phyloP scores from a whole-genome alignment of 2,113 vertebrate genomes.

The Uria lomvia region DNA sequence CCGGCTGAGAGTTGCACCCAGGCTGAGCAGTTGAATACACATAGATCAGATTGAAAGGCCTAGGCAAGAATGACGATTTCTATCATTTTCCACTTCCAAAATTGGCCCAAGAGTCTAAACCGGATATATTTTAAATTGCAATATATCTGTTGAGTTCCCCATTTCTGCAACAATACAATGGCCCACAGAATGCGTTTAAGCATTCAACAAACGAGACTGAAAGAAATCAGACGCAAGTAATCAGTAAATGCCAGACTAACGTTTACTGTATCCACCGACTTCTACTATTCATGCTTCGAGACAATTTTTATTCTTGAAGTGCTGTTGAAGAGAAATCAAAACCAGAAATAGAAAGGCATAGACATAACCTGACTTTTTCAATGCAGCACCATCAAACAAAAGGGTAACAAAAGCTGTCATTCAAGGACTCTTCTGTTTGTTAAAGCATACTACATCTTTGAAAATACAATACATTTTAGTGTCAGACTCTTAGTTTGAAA shows the following conservation, averaged over 20 bases:
- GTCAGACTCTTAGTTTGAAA: slow-evolving; percentile 67
- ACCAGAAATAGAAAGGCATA: slow-evolving; percentile 51
- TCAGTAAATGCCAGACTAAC: slow-evolving; percentile 54
- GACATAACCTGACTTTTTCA: slow-evolving; percentile 70
- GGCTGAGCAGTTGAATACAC: not conserved
- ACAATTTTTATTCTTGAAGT: slow-evolving; percentile 59
- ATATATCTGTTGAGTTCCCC: not conserved
- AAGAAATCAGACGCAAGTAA: slow-evolving; percentile 37
- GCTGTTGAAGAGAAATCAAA: slow-evolving; percentile 57
- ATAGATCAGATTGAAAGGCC: accelerated
- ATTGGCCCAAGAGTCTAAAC: not conserved
- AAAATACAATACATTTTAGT: slow-evolving; percentile 54
- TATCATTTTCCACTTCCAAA: not conserved
- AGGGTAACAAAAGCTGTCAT: slow-evolving; percentile 69
- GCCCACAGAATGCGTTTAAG: not conserved
- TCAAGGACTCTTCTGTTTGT: slow-evolving; percentile 68
- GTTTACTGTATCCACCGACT: slow-evolving; percentile 39
- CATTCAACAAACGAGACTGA: not conserved
- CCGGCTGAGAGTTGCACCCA: not conserved
- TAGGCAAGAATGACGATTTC: not conserved
- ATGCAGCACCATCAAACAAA: slow-evolving; percentile 63
- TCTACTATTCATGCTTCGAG: slow-evolving; percentile 43
- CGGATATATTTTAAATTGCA: not conserved
- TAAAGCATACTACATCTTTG: slow-evolving; percentile 44
- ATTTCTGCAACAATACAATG: slow-evolving; percentile 38